These are phyloP conservation scores for Gasterosteus nipponicus DNA, from an alignment of 2,113 vertebrate species.

Conservation along the genomic window DNA sequence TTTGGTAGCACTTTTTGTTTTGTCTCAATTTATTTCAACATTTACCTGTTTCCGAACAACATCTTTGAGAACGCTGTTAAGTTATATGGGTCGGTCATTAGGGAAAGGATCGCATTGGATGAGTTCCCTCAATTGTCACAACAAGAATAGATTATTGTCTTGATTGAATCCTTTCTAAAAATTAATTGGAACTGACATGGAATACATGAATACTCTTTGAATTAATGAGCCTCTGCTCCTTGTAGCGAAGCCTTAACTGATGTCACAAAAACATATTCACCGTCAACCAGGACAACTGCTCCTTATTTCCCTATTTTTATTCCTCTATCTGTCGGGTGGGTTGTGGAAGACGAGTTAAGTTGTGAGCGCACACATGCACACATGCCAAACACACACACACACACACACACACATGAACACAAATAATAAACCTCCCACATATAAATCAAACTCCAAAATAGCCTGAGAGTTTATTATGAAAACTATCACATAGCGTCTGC, in stretches of 20 bases:
- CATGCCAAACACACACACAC: neutral
- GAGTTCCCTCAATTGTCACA: neutral
- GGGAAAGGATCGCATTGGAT: neutral
- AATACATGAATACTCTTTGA: neutral
- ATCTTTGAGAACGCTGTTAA: neutral
- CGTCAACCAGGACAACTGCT: conserved; percentile 32
- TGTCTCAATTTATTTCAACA: neutral
- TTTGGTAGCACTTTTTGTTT: neutral
- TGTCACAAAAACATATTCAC: conserved; percentile 10
- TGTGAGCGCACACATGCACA: neutral
- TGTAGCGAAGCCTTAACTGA: conserved; percentile 10
- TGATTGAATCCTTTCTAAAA: neutral
- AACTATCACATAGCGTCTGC: conserved; percentile 37
- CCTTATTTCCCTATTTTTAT: conserved; percentile 10
- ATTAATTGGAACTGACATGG: neutral
- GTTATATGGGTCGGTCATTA: neutral
- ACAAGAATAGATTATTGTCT: neutral
- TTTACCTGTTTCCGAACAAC: neutral
- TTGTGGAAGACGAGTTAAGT: conserved; percentile 33
- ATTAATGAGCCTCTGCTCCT: conserved; percentile 18
- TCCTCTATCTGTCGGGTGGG: conserved; percentile 26
- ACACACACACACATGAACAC: neutral
- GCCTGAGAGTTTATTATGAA: conserved; percentile 57
- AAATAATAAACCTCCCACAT: conserved; percentile 38
- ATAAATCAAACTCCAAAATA: conserved; percentile 53